Conservation (phyloP, 2,888 invertebrate species). For the Opisthograptis luteolata region DNA sequence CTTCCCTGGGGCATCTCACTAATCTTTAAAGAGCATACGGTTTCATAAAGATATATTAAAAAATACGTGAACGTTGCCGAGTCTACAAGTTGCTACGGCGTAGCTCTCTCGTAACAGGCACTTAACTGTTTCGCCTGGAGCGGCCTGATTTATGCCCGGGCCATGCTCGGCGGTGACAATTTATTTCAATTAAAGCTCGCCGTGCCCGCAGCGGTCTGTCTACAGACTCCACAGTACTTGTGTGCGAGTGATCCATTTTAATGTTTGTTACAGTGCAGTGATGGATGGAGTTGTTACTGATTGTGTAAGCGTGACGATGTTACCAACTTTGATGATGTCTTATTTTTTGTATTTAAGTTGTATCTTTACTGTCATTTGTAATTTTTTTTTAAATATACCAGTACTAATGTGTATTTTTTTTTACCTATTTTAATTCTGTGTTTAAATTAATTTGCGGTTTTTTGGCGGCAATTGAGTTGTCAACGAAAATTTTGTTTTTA, state of each 20-base stretch:
- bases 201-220: conserved; percentile 58
- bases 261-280: conserved; percentile 24
- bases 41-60: too few species aligned
- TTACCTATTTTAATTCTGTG: too few species aligned
- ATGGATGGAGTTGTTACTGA: conserved; percentile 17
- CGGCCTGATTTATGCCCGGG: conserved; percentile 79
- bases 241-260: conserved; percentile 29
- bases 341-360: background rate
- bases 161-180: conserved; percentile 78
- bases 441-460: too few species aligned
- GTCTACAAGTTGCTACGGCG: conserved; percentile 50
- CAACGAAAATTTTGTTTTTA: too few species aligned
- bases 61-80: too few species aligned
- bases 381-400: too few species aligned
- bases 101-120: conserved; percentile 66
- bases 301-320: too few species aligned
- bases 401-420: too few species aligned
- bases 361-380: too few species aligned
- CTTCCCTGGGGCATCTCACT: too few species aligned
- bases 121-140: conserved; percentile 79
- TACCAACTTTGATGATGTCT: conserved; percentile 2
- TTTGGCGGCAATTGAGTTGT: too few species aligned
- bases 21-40: too few species aligned
- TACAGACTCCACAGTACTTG: conserved; percentile 26
- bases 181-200: conserved; percentile 81